Percentiles rank a stretch among this genome's conserved stretches.
Evolutionary conservation across 2,888 invertebrate species (phyloP).

Genomic region (Nephrotoma guestfalica): DNA sequence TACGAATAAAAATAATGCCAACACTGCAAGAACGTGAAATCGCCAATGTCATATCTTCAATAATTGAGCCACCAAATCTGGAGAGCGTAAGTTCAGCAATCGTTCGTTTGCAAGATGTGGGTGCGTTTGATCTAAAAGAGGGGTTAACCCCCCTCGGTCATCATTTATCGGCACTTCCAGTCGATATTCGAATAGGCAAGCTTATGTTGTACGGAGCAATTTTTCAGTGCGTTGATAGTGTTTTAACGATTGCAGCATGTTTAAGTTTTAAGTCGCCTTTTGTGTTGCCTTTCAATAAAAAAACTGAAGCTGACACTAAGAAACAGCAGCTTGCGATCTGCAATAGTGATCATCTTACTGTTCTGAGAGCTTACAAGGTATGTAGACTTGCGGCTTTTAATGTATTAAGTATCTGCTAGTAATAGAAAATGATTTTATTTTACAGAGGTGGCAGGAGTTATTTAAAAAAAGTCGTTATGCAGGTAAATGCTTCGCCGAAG

Average conservation of each 20-base stretch:
- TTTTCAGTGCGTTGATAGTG: constrained; percentile 81
- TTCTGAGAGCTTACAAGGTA: constrained; percentile 71
- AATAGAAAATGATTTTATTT: constrained; percentile 8
- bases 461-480: constrained; percentile 51
- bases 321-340: constrained; percentile 61
- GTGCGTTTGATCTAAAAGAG: constrained; percentile 59
- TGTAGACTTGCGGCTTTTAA: constrained; percentile 2
- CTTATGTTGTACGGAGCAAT: constrained; percentile 84
- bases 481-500: constrained; percentile 63
- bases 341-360: constrained; percentile 81
- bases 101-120: constrained; percentile 55
- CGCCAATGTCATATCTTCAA: constrained; percentile 20
- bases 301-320: constrained; percentile 53
- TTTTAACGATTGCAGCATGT: constrained; percentile 78
- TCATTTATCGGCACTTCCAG: constrained; percentile 75
- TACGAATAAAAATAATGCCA: constrained; percentile 56
- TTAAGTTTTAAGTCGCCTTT: constrained; percentile 69
- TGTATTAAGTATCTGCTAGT: not conserved
- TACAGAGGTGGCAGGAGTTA: constrained; percentile 65
- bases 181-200: constrained; percentile 86
- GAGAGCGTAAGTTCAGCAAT: constrained; percentile 55
- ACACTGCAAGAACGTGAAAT: constrained; percentile 23
- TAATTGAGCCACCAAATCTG: constrained; percentile 53
- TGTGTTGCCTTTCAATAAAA: constrained; percentile 55
- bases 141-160: constrained; percentile 73